Evolutionary conservation across 2,113 vertebrate genomes (phyloP), one percentile per base, ranked within the genome.

Genomic region (Probosciger aterrimus): DNA sequence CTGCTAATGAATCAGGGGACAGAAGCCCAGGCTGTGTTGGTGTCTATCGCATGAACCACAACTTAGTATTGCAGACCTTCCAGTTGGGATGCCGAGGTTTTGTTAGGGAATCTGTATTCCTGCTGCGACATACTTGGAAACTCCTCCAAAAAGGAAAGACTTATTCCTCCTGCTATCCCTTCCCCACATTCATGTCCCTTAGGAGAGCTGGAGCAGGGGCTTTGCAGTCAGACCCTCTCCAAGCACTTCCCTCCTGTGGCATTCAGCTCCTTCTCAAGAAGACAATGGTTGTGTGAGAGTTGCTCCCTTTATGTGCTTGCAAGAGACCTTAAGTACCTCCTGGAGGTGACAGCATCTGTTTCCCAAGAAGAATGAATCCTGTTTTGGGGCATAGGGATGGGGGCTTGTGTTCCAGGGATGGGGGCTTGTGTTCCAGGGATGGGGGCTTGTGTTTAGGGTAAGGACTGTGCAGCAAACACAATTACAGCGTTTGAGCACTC

Each of bases 321-420:
- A 63, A 70, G 25, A 22, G 35, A 9, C 24, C 22, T 53, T 7
- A 24, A 59, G 65, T 12, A 24, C 6, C 59, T 82, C 18, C 27
- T 44, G 53, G 24, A 52, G n/a, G 8, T 11, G 35, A 44, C 1
- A 49, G 47, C 15, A 55, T 7, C 33, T 43, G n/a, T 43, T 31
- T 62, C 3, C 2, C 11, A 43, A 13, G 23, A n/a, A 2, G 10
- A 15, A 6, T 0, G 1, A 35, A 22, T 15, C 1, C 0, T 3
- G 3, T 11, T 59, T 39, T 20, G n/a, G 41, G 60, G 8, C 1
- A 0, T 0, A 18, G 11, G 60, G 6, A 92, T 7, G 9, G 25
- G 50, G 25, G 20, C 33, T 59, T 22, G 31, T 14, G 55, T 22
- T 57, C 22, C 1, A n/a, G 9, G 55, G 18, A 10, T 10, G 27